A percentile compares a stretch with the other conserved stretches of the same genome.
These are phyloP conservation scores for Centropus unirufus DNA, from an alignment of 2,113 vertebrate species.

Conservation along the genomic window DNA sequence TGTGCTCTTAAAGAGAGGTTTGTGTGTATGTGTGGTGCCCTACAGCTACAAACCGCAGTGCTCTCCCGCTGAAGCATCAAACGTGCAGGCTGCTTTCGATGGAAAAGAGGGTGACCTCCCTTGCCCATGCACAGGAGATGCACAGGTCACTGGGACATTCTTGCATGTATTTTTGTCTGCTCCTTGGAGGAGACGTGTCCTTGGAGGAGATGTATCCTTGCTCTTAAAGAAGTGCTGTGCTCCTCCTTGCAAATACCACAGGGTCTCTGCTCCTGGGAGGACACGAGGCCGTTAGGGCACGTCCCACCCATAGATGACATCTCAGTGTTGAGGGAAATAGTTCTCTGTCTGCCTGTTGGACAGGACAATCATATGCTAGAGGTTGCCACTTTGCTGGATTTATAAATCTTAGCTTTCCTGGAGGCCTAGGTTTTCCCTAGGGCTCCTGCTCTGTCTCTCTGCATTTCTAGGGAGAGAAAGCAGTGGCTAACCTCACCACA, in stretches of 20 bases:
- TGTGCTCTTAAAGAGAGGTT: neutral
- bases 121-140: neutral
- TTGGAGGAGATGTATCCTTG: neutral
- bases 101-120: neutral
- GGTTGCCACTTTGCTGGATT: neutral
- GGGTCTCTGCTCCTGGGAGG: neutral
- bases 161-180: neutral
- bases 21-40: neutral
- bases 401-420: neutral
- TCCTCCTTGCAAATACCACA: neutral
- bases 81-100: neutral
- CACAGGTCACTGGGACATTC: rapidly evolving
- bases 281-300: rapidly evolving
- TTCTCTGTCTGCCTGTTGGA: neutral
- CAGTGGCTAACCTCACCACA: neutral
- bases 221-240: neutral
- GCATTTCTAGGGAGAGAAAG: neutral
- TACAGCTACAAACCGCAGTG: rapidly evolving
- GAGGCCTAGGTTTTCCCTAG: neutral
- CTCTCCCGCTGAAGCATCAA: neutral
- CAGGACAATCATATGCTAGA: neutral
- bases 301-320: neutral
- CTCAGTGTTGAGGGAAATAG: neutral
- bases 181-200: neutral
- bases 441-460: neutral